phyloP scores from a whole-genome alignment of 2,113 vertebrate genomes.

The Turnix velox region DNA sequence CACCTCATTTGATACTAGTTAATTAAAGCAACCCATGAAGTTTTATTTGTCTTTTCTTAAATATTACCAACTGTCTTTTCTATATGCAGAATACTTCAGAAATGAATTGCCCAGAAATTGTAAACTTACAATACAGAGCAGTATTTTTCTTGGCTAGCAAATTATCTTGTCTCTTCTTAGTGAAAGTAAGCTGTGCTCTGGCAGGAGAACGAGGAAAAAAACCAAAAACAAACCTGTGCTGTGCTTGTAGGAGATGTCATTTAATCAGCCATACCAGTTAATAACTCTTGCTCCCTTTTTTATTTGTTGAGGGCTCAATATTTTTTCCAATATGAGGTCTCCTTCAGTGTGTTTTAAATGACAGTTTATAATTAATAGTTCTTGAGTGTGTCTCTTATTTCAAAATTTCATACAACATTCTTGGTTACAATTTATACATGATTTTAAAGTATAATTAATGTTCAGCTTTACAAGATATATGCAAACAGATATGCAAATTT shows the following conservation, averaged over 20 bases:
- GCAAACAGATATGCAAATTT: conserved; percentile 86
- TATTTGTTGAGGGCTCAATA: conserved; percentile 78
- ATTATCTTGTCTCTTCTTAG: not conserved
- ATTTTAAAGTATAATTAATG: conserved; percentile 86
- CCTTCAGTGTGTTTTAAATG: conserved; percentile 73
- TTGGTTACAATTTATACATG: conserved; percentile 82
- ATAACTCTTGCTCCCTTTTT: conserved; percentile 68
- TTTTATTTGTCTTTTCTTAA: conserved; percentile 1
- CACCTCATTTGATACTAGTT: conserved; percentile 15
- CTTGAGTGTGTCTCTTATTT: conserved; percentile 75
- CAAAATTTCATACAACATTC: conserved; percentile 80
- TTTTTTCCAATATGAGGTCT: conserved; percentile 77
- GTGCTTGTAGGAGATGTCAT: conserved; percentile 49
- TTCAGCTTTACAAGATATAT: conserved; percentile 84
- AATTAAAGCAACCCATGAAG: not conserved
- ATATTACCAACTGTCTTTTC: not conserved
- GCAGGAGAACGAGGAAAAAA: not conserved
- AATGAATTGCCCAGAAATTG: not conserved
- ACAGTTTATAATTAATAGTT: conserved; percentile 79
- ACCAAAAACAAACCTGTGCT: not conserved
- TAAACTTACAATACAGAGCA: not conserved
- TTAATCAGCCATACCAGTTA: conserved; percentile 72
- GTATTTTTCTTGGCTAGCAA: conserved; percentile 21
- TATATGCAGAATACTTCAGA: not conserved
- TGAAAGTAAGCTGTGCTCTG: not conserved